phyloP scores from a whole-genome alignment of 2,888 invertebrate genomes.

The Pristionchus arcanus region DNA sequence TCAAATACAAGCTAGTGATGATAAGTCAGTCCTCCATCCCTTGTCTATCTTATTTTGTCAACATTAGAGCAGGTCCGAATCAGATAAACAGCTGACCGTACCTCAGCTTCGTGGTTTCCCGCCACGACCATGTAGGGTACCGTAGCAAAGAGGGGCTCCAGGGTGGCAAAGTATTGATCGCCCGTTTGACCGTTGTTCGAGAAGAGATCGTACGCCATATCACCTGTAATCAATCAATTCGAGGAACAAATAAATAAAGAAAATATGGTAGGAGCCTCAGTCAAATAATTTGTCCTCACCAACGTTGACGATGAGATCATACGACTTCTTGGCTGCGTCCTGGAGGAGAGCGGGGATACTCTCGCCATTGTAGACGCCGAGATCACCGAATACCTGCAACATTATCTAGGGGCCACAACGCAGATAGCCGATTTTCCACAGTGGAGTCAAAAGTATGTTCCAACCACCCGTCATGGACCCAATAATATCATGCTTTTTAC shows the following conservation, averaged over 20 bases:
- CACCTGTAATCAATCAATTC: slow-evolving; percentile 83
- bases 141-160: slow-evolving; percentile 91
- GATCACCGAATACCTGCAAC: slow-evolving; percentile 91
- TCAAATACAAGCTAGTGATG: too few species aligned
- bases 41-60: not conserved
- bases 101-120: slow-evolving; percentile 82
- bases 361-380: slow-evolving; percentile 94
- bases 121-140: slow-evolving; percentile 91
- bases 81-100: not conserved
- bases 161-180: slow-evolving; percentile 93
- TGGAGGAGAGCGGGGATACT: slow-evolving; percentile 89
- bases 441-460: too few species aligned
- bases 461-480: too few species aligned
- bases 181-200: slow-evolving; percentile 88
- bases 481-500: too few species aligned
- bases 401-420: too few species aligned
- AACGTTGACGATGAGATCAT: slow-evolving; percentile 78
- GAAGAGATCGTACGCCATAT: slow-evolving; percentile 95
- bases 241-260: not conserved
- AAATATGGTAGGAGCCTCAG: too few species aligned
- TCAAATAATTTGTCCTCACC: slow-evolving; percentile 62
- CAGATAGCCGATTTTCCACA: too few species aligned
- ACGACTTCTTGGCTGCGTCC: slow-evolving; percentile 86
- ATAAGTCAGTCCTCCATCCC: too few species aligned
- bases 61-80: too few species aligned